Conservation (phyloP, 2,888 invertebrate species). For the Hyposoter dolosus region DNA sequence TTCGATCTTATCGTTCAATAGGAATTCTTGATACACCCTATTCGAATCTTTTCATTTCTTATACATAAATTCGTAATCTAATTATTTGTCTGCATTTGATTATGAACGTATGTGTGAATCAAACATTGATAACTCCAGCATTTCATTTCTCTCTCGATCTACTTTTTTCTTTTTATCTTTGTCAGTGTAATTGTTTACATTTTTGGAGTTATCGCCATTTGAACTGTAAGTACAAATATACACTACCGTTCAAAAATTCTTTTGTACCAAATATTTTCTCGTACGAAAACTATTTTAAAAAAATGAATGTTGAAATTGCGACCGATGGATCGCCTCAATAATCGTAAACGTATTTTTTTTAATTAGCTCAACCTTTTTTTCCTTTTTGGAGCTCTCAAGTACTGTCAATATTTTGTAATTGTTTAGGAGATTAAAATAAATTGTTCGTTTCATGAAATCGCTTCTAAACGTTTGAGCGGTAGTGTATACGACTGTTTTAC, state of each 20-base stretch:
- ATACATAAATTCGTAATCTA: slow-evolving; percentile 79
- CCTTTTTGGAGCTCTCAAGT: background rate
- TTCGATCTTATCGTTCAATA: slow-evolving; percentile 48
- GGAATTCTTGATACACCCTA: slow-evolving; percentile 56
- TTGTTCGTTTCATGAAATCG: background rate
- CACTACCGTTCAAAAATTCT: background rate
- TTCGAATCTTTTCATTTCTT: slow-evolving; percentile 61
- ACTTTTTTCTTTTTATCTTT: background rate
- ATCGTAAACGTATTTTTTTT: background rate
- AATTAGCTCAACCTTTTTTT: background rate
- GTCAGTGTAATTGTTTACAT: background rate
- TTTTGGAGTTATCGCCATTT: background rate
- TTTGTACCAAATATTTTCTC: background rate
- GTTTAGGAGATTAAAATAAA: background rate
- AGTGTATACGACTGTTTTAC: background rate
- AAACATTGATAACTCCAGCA: slow-evolving; percentile 1
- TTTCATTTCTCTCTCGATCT: background rate
- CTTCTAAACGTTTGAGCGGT: background rate
- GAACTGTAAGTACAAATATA: background rate
- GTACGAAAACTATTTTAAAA: background rate
- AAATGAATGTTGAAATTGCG: background rate
- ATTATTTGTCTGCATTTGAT: slow-evolving; percentile 83
- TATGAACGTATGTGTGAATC: slow-evolving; percentile 74
- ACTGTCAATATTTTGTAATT: background rate
- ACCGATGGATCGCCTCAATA: background rate